Evolutionary conservation across 2,888 invertebrate species (phyloP).

Genomic region (Aelia acuminata): DNA sequence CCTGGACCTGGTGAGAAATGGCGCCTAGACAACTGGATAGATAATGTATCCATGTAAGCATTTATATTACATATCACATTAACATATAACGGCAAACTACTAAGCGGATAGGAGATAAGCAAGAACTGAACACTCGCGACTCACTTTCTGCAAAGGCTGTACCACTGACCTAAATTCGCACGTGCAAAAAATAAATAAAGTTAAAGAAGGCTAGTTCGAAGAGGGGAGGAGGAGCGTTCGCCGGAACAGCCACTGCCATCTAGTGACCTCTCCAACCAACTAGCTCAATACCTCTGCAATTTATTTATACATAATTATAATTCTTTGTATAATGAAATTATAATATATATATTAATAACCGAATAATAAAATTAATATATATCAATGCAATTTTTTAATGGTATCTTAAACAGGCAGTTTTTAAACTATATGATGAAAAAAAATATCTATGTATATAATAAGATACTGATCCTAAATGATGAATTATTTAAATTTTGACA

Average conservation of each 20-base stretch:
- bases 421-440: neutral
- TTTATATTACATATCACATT: neutral
- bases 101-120: neutral
- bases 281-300: neutral
- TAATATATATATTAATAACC: neutral
- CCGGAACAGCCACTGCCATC: constrained; percentile 42
- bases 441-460: too few species aligned
- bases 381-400: neutral
- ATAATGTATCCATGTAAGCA: constrained; percentile 47
- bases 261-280: neutral
- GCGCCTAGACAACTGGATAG: constrained; percentile 8
- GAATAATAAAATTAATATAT: neutral
- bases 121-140: neutral
- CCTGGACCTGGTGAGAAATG: neutral
- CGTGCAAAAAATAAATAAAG: constrained; percentile 64
- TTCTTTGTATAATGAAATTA: neutral
- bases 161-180: constrained; percentile 64
- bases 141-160: constrained; percentile 62
- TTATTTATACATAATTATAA: neutral
- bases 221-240: neutral
- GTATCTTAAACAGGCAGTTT: neutral
- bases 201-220: constrained; percentile 44
- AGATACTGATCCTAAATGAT: too few species aligned
- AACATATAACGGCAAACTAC: neutral
- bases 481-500: too few species aligned